A percentile compares a stretch with the other conserved stretches of the same genome.
phyloP scores from a whole-genome alignment of 2,113 vertebrate species.

The Felis chaus region DNA sequence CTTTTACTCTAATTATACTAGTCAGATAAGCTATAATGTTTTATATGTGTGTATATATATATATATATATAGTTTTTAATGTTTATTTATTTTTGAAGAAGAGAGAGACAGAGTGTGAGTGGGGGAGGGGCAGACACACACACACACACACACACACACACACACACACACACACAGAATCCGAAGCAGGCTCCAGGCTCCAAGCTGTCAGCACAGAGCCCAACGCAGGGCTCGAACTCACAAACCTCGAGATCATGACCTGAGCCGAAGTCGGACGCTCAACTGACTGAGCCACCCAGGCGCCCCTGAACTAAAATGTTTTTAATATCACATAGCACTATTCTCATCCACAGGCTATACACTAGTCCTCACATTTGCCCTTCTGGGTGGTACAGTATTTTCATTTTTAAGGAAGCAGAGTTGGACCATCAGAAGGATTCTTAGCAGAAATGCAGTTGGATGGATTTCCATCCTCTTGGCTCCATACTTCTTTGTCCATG shows the following conservation, averaged over 20 bases:
- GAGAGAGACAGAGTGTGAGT: too few species aligned
- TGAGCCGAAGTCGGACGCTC: too few species aligned
- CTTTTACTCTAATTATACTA: background rate
- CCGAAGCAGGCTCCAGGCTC: too few species aligned
- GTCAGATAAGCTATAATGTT: constrained; percentile 9
- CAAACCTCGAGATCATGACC: too few species aligned
- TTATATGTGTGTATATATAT: background rate
- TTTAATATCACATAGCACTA: background rate
- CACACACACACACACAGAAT: too few species aligned
- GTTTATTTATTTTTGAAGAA: too few species aligned
- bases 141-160: too few species aligned
- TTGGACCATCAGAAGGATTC: background rate
- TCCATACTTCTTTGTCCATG: background rate
- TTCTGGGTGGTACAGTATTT: background rate
- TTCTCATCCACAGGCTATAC: background rate
- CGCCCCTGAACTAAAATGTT: background rate
- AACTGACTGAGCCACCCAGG: too few species aligned
- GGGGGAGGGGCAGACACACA: too few species aligned
- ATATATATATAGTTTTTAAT: too few species aligned
- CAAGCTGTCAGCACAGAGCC: too few species aligned
- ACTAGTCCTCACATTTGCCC: background rate
- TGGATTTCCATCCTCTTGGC: background rate
- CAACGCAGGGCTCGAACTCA: too few species aligned
- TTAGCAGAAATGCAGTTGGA: background rate
- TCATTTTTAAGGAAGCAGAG: background rate